Evolutionary conservation across 2,797 vertebrate genomes (phyloP).

Genomic region (Enteromius trimaculatus): DNA sequence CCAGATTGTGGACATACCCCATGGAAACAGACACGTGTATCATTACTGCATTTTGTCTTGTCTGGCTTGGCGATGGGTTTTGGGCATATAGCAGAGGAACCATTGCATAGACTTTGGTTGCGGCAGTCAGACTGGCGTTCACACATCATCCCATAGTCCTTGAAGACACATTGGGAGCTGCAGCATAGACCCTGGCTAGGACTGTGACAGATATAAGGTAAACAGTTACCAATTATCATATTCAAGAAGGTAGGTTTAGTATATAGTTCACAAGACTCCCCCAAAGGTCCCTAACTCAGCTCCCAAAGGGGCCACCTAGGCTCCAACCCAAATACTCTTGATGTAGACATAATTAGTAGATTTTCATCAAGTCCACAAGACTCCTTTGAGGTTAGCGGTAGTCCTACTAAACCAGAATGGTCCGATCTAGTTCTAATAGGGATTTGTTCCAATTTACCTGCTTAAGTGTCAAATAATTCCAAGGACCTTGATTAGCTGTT

Average conservation of each 20-base stretch:
- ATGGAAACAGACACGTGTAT: constrained; percentile 77
- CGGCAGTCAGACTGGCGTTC: constrained; percentile 79
- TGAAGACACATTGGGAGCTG: constrained; percentile 71
- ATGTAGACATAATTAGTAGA: not conserved
- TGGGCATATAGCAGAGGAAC: constrained; percentile 72
- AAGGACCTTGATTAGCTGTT: not conserved
- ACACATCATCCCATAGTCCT: constrained; percentile 66
- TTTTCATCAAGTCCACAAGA: not conserved
- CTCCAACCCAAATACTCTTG: not conserved
- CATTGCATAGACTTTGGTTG: constrained; percentile 72
- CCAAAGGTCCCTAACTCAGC: not conserved
- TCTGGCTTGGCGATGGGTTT: constrained; percentile 74
- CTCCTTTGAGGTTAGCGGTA: not conserved
- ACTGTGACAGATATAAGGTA: constrained; percentile 63
- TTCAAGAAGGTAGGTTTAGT: not conserved
- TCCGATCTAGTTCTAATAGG: too few relatives aligned
- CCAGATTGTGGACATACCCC: constrained; percentile 74
- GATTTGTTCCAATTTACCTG: not conserved
- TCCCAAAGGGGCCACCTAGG: not conserved
- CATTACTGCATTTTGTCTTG: constrained; percentile 76
- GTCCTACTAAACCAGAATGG: not conserved
- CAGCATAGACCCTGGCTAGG: constrained; percentile 85
- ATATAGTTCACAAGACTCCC: not conserved
- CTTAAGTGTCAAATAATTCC: not conserved
- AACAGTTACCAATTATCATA: constrained; percentile 21